Evolutionary conservation across 2,797 vertebrate species (phyloP).

Genomic region (Pseudochromis fuscus): DNA sequence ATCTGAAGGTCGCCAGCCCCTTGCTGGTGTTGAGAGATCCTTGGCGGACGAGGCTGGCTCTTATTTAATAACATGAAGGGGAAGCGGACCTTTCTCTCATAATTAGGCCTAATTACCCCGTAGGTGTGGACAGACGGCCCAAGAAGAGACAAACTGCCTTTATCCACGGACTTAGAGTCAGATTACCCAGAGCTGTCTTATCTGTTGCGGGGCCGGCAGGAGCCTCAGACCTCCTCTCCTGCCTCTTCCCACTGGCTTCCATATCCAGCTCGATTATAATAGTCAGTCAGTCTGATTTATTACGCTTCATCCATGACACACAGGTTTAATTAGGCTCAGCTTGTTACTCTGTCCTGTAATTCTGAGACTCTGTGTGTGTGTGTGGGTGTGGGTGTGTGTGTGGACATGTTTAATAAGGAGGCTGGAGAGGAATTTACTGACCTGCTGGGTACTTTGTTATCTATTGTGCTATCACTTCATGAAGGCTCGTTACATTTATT

Average conservation of each 20-base stretch:
- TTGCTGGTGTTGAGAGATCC: conserved; percentile 95
- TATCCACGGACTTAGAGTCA: conserved; percentile 99
- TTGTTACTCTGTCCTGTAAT: conserved; percentile 29
- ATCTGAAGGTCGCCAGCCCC: conserved; percentile 97
- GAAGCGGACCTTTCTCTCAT: conserved; percentile 99
- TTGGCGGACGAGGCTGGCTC: conserved; percentile 93
- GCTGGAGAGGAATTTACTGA: conserved; percentile 20
- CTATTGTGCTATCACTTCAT: conserved; percentile 46
- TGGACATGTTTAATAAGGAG: conserved; percentile 51
- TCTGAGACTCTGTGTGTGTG: conserved; percentile 25
- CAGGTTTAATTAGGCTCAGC: conserved; percentile 64
- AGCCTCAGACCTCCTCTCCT: conserved; percentile 91
- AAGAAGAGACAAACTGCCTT: conserved; percentile 99
- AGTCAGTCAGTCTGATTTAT: conserved; percentile 84
- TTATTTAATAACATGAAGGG: conserved; percentile 99
- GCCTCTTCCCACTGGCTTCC: conserved; percentile 89
- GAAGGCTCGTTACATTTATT: conserved; percentile 42
- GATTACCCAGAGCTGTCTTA: conserved; percentile 98
- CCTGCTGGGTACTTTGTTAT: conserved; percentile 36
- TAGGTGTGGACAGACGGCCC: conserved; percentile 99
- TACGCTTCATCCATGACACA: conserved; percentile 43
- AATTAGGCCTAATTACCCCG: conserved; percentile 99
- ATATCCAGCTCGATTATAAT: conserved; percentile 85
- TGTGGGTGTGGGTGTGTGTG: too few relatives aligned
- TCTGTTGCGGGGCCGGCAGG: conserved; percentile 95